phyloP scores from a whole-genome alignment of 2,113 vertebrate species.

The Herpailurus yagouaroundi region DNA sequence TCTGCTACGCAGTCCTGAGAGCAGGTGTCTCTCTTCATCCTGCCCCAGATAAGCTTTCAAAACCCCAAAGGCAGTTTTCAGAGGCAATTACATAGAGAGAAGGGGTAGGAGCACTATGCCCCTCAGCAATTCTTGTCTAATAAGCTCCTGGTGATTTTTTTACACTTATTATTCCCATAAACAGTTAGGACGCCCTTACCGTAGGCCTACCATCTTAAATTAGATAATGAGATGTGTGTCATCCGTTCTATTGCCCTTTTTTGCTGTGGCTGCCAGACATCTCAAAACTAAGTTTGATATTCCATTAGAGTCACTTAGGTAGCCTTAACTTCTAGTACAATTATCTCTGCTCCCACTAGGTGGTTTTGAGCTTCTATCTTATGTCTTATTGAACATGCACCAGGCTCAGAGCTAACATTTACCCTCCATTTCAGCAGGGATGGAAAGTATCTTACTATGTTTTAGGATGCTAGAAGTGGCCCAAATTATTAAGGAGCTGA shows the following conservation, averaged over 20 bases:
- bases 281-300: constrained; percentile 36
- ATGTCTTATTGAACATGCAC: not conserved
- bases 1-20: too few species aligned
- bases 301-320: not conserved
- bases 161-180: not conserved
- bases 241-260: not conserved
- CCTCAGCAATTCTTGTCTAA: not conserved
- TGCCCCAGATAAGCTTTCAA: not conserved
- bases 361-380: constrained; percentile 44
- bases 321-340: not conserved
- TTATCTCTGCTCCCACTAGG: constrained; percentile 10
- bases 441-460: not conserved
- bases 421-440: not conserved
- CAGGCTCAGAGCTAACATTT: constrained; percentile 3
- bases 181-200: not conserved
- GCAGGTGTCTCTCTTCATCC: not conserved
- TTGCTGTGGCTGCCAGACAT: constrained; percentile 6
- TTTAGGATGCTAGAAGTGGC: constrained; percentile 36
- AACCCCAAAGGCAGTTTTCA: constrained; percentile 6
- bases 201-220: not conserved
- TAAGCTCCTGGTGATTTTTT: not conserved
- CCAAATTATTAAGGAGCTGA: constrained; percentile 44
- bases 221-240: not conserved
- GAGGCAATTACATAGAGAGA: not conserved
- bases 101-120: not conserved